Conservation (phyloP, 2,888 invertebrate genomes). For the Lasioglossum morio region DNA sequence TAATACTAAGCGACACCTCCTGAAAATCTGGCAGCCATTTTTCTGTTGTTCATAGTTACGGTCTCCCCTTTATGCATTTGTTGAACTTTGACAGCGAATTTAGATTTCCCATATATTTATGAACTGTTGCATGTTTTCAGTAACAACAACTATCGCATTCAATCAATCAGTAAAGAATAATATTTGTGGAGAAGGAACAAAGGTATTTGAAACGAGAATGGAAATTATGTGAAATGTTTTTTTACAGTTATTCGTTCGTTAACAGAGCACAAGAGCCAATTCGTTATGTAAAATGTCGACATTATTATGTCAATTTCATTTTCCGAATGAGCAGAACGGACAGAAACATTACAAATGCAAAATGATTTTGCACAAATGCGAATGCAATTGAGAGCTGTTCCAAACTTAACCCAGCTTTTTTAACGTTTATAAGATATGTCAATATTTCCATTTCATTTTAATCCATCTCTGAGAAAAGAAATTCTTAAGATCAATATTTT, state of each 20-base stretch:
- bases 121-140: not conserved
- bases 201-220: not conserved
- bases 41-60: not conserved
- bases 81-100: not conserved
- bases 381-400: not conserved
- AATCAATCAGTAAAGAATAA: not conserved
- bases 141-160: not conserved
- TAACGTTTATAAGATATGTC: not conserved
- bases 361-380: not conserved
- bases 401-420: too few relatives aligned
- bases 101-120: not conserved
- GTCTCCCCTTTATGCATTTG: not conserved
- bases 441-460: not conserved
- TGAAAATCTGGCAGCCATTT: not conserved
- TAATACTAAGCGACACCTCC: not conserved
- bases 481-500: not conserved
- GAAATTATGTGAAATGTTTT: not conserved
- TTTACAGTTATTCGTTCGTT: not conserved
- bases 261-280: not conserved
- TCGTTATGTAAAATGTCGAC: not conserved
- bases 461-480: not conserved
- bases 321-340: not conserved
- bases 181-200: not conserved
- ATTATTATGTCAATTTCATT: not conserved
- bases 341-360: not conserved